Evolutionary conservation across 2,797 vertebrate genomes (phyloP), one percentile per base, ranked within the genome.

Genomic region (Melanotaenia pygmaea): DNA sequence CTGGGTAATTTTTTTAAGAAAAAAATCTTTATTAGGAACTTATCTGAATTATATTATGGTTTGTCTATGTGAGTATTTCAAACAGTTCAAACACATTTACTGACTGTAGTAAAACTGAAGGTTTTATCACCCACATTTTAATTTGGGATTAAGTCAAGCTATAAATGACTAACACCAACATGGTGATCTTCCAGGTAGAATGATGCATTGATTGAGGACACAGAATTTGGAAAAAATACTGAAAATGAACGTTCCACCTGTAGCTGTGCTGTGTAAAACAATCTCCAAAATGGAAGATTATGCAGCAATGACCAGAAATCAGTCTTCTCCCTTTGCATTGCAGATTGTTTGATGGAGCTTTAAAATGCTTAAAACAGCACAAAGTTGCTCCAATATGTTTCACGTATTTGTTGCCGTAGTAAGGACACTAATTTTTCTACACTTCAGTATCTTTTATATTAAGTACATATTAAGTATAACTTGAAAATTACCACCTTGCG

Each of bases 41-140:
- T 24, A 11, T 26, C 51, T n/a, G 12, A 53, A 53, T 37, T 34
- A 24, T 43, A 54, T 18, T 26, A 24, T 56, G 53, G 26, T 30
- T 28, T 13, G 53, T 7, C 24, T 14, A 0, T 56, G 11, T 11
- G 28, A 51, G 28, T 24, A 51, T n/a, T 57, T 38, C 24, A 40
- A 47, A 71, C 30, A 45, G 13, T 57, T 35, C 40, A 45, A 38
- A 50, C 30, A 58, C 26, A 35, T 64, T 50, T 34, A 57, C 16
- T 30, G 32, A 47, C 22, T 64, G 54, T 37, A 35, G n/a, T n/a
- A 26, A 57, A 57, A 18, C 13, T 12, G 5, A 24, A 57, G 18
- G 13, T 13, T 50, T 12, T 3, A 22, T 22, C 37, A 28, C 26
- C 22, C 51, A 54, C 50, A 53, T 24, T 54, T 54, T 54, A 13